These are phyloP conservation scores for Danionella dracula DNA, from an alignment of 2,797 vertebrate genomes.

Conservation along the genomic window DNA sequence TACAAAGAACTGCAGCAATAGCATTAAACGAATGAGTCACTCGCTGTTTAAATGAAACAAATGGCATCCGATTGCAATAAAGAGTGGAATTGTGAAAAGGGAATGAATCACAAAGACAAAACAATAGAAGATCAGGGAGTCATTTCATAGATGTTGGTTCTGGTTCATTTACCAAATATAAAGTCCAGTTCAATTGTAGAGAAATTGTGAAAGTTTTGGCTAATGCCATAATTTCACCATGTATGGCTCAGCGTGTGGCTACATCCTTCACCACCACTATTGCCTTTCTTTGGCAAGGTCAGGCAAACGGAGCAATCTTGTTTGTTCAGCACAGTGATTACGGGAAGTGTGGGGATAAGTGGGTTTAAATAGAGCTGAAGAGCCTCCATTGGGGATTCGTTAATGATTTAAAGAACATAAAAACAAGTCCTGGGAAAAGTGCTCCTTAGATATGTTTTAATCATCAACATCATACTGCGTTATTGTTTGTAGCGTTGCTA, in stretches of 20 bases:
- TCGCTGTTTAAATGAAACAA: no score
- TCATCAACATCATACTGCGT: neutral
- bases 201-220: no score
- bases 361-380: conserved; percentile 59
- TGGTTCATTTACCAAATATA: no score
- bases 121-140: no score
- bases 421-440: conserved; percentile 55
- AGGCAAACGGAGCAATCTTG: conserved; percentile 40
- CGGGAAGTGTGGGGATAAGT: conserved; percentile 56
- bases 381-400: conserved; percentile 63
- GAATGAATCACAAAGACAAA: no score
- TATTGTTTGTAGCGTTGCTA: neutral
- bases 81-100: no score
- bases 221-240: neutral
- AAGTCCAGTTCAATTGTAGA: no score
- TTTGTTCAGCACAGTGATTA: conserved; percentile 58
- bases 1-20: no score
- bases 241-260: neutral
- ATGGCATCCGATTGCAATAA: no score
- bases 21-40: no score
- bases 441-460: conserved; percentile 32
- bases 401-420: conserved; percentile 55
- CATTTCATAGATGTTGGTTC: no score
- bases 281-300: conserved; percentile 23
- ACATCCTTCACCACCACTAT: conserved; percentile 24